phyloP scores from a whole-genome alignment of 2,113 vertebrate genomes.

The Cichladusa arquata region DNA sequence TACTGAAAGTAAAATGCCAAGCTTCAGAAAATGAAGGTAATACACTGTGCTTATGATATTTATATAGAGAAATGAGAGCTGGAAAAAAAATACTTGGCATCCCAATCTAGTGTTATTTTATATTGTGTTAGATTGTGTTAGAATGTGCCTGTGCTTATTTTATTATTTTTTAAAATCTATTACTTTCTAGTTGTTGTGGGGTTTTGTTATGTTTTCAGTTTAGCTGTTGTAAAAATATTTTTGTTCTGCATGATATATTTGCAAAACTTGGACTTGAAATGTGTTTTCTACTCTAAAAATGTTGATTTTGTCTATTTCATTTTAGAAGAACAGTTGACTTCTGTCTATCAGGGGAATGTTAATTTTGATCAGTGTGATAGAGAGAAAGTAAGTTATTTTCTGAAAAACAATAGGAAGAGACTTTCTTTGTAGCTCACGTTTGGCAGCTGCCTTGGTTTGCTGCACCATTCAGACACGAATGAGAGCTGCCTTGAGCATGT shows the following conservation, averaged over 20 bases:
- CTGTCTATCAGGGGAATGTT: neutral
- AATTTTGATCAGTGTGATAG: neutral
- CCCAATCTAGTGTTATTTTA: neutral
- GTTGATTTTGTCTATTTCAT: neutral
- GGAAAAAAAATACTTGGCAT: neutral
- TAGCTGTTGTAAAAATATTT: neutral
- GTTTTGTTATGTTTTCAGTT: neutral
- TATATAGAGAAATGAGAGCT: neutral
- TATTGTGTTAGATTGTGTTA: neutral
- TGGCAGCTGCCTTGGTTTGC: neutral
- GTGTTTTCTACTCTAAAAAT: neutral
- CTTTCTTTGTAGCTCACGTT: neutral
- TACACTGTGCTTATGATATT: neutral
- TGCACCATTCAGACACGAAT: neutral
- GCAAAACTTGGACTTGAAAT: neutral
- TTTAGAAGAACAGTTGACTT: neutral
- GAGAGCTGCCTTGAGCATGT: neutral
- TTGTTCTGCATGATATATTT: neutral
- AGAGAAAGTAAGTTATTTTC: neutral
- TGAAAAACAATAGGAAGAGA: neutral
- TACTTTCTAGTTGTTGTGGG: neutral
- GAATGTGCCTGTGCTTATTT: neutral
- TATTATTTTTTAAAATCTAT: neutral
- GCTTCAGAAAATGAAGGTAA: slow-evolving; percentile 90
- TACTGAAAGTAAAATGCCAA: slow-evolving; percentile 90